phyloP scores from a whole-genome alignment of 2,888 invertebrate genomes.

The Mythimna ferrago region DNA sequence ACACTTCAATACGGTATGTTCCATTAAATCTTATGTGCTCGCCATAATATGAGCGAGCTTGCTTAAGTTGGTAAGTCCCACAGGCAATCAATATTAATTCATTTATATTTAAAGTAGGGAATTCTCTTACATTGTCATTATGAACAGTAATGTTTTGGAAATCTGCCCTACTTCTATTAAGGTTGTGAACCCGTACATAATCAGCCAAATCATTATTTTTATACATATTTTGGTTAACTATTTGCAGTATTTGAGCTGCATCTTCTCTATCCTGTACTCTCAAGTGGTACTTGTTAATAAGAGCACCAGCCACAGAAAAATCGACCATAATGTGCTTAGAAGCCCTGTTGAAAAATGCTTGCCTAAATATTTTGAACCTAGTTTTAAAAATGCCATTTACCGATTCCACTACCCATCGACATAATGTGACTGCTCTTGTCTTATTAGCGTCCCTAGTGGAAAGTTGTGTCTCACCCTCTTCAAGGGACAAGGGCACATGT shows the following conservation, averaged over 20 bases:
- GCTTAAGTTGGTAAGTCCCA: constrained; percentile 17
- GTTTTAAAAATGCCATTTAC: constrained; percentile 17
- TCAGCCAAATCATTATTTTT: too few relatives aligned
- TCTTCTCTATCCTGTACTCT: constrained; percentile 9
- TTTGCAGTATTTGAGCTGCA: not conserved
- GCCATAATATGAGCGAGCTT: constrained; percentile 24
- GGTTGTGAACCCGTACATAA: not conserved
- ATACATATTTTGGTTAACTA: too few relatives aligned
- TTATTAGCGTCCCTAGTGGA: constrained; percentile 4
- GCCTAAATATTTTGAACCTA: constrained; percentile 6
- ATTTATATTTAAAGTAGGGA: constrained; percentile 1
- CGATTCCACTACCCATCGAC: constrained; percentile 14
- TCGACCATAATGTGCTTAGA: constrained; percentile 1
- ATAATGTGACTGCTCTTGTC: constrained; percentile 17
- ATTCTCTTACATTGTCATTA: constrained; percentile 1
- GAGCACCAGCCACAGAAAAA: constrained; percentile 17
- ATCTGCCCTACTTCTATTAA: constrained; percentile 21
- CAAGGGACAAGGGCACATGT: not conserved
- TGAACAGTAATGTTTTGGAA: constrained; percentile 9
- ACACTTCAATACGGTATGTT: not conserved
- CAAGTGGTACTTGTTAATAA: constrained; percentile 15
- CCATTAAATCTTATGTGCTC: constrained; percentile 29
- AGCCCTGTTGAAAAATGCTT: constrained; percentile 10
- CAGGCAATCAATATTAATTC: constrained; percentile 23
- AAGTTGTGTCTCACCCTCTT: constrained; percentile 10